Base-by-base conservation (phyloP, 2,888 invertebrate species). In the Lucinisca nassula region DNA sequence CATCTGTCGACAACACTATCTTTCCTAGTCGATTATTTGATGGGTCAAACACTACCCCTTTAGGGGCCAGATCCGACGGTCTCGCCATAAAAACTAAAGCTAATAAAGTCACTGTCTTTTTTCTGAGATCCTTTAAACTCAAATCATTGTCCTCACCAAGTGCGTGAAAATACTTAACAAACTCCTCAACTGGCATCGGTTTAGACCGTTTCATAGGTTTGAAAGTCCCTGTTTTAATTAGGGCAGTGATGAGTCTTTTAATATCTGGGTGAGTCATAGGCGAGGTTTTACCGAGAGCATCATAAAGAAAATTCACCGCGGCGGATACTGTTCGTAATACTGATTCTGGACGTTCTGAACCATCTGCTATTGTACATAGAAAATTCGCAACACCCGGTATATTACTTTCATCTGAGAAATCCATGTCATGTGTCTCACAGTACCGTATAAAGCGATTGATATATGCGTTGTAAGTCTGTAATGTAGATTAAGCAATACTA, bases 51-150 rank as follows among this genome's bases (percentile, higher is more conserved):
- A 67, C 49, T 0, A 79, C 70, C 30, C 67, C 67, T 45, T 79
- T 79, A 10, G 70, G 79, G 40, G 51, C 72, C 27, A 80, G 27
- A 72, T 80, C 73, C 35, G 80, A 80, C 10, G 80, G 80, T 30
- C 58, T 49, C 17, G 80, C 49, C 80, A 80, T 73, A 73, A 51
- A 58, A 24, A 73, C 73, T 40, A 73, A 35, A 55, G 73, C 73
- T 27, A 80, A 21, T 17, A 58, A 58, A 27, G 74, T 74, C 45
- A 73, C 40, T 51, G 80, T 32, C 45, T 80, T 80, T 38, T 21
- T 14, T n/a, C 73, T 51, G 14, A 73, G 58, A 30, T 80, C 55
- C 49, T 80, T 80, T 8, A 58, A 24, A 27, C 27, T 38, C 30
- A 72, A 51, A 10, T 55, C n/a, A 38, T n/a, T 37, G 27, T 80